These are phyloP conservation scores for Ctenopoma kingsleyae DNA, from an alignment of 2,797 vertebrate species.

Conservation along the genomic window DNA sequence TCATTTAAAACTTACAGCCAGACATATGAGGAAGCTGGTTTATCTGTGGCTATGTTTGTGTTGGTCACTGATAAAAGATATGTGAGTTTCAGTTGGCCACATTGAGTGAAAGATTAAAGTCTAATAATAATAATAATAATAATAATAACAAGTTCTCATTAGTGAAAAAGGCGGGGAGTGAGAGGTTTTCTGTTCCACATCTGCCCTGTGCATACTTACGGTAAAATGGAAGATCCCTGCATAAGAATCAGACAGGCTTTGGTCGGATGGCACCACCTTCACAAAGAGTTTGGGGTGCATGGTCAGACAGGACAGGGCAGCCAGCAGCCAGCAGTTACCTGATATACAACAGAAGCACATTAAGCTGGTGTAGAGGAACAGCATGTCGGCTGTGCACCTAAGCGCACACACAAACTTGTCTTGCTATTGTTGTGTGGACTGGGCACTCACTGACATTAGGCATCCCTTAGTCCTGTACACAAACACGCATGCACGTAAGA, in stretches of 20 bases:
- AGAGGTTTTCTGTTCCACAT: neutral
- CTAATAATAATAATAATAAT: no score
- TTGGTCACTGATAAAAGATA: no score
- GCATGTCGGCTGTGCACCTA: neutral
- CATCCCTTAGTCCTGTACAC: neutral
- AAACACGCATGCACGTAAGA: constrained; percentile 1
- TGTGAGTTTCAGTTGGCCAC: no score
- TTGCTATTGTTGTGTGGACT: no score
- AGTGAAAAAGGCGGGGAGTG: neutral
- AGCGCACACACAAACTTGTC: neutral
- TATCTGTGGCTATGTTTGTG: no score
- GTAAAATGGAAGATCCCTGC: constrained; percentile 86
- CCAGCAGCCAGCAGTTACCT: constrained; percentile 90
- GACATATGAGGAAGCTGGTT: no score
- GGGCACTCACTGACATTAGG: no score
- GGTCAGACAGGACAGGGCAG: constrained; percentile 85
- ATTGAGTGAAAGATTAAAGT: no score
- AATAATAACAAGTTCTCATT: no score
- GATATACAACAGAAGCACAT: constrained; percentile 24
- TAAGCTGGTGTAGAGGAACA: neutral
- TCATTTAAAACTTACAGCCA: neutral
- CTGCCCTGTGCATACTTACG: constrained; percentile 54
- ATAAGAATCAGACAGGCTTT: constrained; percentile 81
- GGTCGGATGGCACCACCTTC: constrained; percentile 83
- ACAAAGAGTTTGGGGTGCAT: constrained; percentile 82